A percentile compares a stretch with the other conserved stretches of the same genome.
These are phyloP conservation scores for Leuciscus idus DNA, from an alignment of 2,113 vertebrate species.

Conservation along the genomic window DNA sequence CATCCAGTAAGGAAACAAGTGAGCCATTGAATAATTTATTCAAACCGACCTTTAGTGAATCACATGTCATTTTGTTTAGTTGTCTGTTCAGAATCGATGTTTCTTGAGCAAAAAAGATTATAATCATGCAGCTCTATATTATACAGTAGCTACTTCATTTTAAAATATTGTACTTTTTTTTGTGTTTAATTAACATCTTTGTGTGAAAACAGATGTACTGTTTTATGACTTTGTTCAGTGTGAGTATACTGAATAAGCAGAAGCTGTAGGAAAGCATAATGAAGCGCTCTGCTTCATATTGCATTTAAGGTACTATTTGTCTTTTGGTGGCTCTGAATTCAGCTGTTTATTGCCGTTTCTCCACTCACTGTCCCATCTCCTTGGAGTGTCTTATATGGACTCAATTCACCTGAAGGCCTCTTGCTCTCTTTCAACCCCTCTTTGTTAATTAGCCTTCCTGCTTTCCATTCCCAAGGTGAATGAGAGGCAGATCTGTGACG, in stretches of 20 bases:
- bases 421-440: slow-evolving; percentile 70
- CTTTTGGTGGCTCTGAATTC: not conserved
- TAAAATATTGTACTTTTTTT: slow-evolving; percentile 21
- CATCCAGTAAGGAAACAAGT: no score
- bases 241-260: not conserved
- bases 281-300: not conserved
- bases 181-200: not conserved
- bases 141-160: not conserved
- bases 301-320: not conserved
- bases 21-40: no score
- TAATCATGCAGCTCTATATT: no score
- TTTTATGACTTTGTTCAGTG: not conserved
- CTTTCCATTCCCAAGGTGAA: slow-evolving; percentile 78
- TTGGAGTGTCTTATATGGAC: slow-evolving; percentile 41
- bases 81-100: no score
- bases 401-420: slow-evolving; percentile 46
- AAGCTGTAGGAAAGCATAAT: not conserved
- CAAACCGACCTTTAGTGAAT: no score
- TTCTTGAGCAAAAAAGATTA: no score
- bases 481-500: slow-evolving; percentile 72
- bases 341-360: slow-evolving; percentile 10
- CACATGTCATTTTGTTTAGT: no score
- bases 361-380: slow-evolving; percentile 53
- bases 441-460: slow-evolving; percentile 75
- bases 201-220: not conserved